Conservation (phyloP, 1,140 invertebrate genomes). For the Phymorhynchus buccinoides region DNA sequence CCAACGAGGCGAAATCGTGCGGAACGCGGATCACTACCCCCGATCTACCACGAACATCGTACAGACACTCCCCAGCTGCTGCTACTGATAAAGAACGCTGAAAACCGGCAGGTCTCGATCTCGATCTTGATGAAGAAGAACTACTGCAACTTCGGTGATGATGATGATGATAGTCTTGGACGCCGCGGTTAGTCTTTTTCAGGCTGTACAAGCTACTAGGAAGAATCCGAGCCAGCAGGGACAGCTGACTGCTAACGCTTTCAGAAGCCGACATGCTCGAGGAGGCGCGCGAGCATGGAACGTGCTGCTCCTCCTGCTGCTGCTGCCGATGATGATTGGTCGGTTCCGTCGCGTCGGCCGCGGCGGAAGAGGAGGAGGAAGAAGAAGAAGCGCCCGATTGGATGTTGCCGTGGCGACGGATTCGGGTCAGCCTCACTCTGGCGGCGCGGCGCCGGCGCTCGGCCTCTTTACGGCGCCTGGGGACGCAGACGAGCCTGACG, state of each 20-base stretch:
- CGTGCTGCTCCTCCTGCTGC: too few species aligned
- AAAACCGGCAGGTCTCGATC: background rate
- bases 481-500: constrained; percentile 14
- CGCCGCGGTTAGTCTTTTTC: background rate
- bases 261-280: background rate
- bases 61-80: background rate
- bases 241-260: background rate
- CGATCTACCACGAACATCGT: background rate
- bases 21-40: constrained; percentile 8
- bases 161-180: too few species aligned
- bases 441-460: constrained; percentile 10
- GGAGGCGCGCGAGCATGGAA: background rate
- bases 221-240: background rate
- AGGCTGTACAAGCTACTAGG: background rate
- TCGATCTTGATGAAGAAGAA: too few species aligned
- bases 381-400: background rate
- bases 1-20: background rate
- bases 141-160: background rate
- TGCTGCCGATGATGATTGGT: too few species aligned
- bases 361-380: background rate
- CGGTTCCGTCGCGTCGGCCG: too few species aligned
- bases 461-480: background rate
- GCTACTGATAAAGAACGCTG: background rate
- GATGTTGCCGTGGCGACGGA: background rate
- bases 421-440: background rate